Evolutionary conservation across 2,888 invertebrate species (phyloP).

Genomic region (Zygothrica quintamaculata): DNA sequence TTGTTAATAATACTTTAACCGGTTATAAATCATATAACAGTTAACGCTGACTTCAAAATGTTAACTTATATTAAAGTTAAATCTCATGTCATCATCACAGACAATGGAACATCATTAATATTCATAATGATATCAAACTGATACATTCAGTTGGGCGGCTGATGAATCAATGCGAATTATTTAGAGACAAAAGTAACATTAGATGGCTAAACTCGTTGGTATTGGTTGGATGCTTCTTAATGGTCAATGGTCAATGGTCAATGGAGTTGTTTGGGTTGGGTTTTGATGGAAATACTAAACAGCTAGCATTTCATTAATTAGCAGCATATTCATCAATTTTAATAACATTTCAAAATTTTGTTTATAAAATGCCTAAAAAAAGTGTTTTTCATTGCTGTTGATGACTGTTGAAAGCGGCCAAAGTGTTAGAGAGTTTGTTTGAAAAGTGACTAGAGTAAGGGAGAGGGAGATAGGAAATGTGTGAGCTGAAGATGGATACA

Average conservation of each 20-base stretch:
- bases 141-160: slow-evolving; percentile 15
- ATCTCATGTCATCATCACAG: slow-evolving; percentile 10
- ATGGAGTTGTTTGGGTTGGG: not conserved
- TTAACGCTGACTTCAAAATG: too few species aligned
- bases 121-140: slow-evolving; percentile 49
- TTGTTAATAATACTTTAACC: too few species aligned
- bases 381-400: slow-evolving; percentile 4
- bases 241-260: too few species aligned
- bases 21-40: too few species aligned
- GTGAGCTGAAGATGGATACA: not conserved
- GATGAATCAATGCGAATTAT: slow-evolving; percentile 62
- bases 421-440: not conserved
- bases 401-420: slow-evolving; percentile 26
- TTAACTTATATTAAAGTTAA: not conserved
- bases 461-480: not conserved
- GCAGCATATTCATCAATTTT: slow-evolving; percentile 83
- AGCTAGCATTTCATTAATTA: slow-evolving; percentile 76
- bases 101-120: slow-evolving; percentile 72
- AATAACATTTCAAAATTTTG: slow-evolving; percentile 76
- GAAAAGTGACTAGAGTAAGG: too few species aligned
- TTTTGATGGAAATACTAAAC: slow-evolving; percentile 28
- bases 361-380: too few species aligned
- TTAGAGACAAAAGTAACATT: slow-evolving; percentile 66
- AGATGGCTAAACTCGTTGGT: slow-evolving; percentile 35
- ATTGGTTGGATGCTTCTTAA: slow-evolving; percentile 8